phyloP scores from a whole-genome alignment of 2,797 vertebrate species.

The Nannoperca australis region DNA sequence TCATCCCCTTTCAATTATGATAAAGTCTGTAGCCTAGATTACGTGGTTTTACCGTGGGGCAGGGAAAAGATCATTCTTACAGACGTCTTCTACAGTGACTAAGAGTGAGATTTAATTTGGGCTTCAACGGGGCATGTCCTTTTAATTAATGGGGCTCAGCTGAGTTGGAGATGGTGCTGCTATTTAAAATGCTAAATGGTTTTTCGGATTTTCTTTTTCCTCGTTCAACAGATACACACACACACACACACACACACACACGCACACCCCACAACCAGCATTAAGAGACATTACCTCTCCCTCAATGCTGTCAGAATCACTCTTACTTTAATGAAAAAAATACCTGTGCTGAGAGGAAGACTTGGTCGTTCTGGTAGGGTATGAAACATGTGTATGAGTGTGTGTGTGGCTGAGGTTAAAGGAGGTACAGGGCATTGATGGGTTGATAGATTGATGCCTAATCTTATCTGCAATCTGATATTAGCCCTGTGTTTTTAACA shows the following conservation, averaged over 20 bases:
- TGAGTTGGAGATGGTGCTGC: conserved; percentile 54
- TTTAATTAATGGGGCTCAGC: conserved; percentile 76
- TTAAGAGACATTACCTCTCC: neutral
- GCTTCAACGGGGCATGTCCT: conserved; percentile 67
- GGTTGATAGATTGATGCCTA: conserved; percentile 55
- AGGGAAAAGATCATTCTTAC: conserved; percentile 59
- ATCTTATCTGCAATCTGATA: conserved; percentile 56
- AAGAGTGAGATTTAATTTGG: conserved; percentile 74
- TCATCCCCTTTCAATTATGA: conserved; percentile 82
- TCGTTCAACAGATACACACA: conserved; percentile 22
- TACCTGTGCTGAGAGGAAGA: conserved; percentile 32
- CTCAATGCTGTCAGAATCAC: conserved; percentile 46
- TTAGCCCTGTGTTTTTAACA: conserved; percentile 38
- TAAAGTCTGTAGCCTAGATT: conserved; percentile 76
- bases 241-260: neutral
- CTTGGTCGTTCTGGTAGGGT: conserved; percentile 13
- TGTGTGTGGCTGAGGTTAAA: conserved; percentile 21
- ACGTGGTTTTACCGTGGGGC: conserved; percentile 62
- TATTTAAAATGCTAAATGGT: conserved; percentile 73
- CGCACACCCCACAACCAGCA: no score
- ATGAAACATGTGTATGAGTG: conserved; percentile 6
- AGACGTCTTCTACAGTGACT: conserved; percentile 65
- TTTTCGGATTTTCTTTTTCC: conserved; percentile 50
- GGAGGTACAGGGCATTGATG: conserved; percentile 32
- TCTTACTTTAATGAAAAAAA: neutral